Conservation (phyloP, 2,797 vertebrate genomes). For the Phoeniculus purpureus region DNA sequence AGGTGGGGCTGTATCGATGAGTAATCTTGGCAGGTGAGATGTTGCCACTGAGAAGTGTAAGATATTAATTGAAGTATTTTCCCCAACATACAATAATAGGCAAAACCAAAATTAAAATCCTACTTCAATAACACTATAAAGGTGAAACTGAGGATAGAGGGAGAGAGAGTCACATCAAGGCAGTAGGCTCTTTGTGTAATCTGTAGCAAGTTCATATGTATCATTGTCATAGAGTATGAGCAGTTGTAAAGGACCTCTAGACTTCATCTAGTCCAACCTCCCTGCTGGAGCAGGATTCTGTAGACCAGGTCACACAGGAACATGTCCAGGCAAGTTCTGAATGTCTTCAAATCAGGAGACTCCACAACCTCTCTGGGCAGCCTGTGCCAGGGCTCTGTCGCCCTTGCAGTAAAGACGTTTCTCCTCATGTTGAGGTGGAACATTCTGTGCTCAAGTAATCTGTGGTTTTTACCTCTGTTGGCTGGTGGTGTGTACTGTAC, state of each 20-base stretch:
- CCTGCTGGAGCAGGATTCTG: too few relatives aligned
- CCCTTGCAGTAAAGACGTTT: too few relatives aligned
- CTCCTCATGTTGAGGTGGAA: too few relatives aligned
- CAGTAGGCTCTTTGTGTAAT: background rate
- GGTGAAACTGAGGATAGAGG: background rate
- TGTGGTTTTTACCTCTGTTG: background rate
- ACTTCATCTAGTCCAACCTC: too few relatives aligned
- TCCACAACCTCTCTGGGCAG: too few relatives aligned
- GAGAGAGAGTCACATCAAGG: background rate
- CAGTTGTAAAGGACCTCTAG: too few relatives aligned
- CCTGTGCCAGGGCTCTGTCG: too few relatives aligned
- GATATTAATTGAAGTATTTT: background rate
- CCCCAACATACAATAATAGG: background rate
- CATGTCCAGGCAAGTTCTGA: too few relatives aligned
- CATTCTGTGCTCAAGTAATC: too few relatives aligned
- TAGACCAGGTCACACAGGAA: too few relatives aligned
- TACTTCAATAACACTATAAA: background rate
- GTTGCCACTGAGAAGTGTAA: background rate
- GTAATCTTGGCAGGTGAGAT: background rate
- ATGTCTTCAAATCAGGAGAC: too few relatives aligned
- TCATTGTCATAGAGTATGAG: too few relatives aligned
- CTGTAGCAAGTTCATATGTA: background rate
- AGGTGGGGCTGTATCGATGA: background rate
- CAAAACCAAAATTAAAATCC: background rate
- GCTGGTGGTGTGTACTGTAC: background rate